Base-by-base conservation (phyloP, 1,140 invertebrate species). In the Cydia amplana region DNA sequence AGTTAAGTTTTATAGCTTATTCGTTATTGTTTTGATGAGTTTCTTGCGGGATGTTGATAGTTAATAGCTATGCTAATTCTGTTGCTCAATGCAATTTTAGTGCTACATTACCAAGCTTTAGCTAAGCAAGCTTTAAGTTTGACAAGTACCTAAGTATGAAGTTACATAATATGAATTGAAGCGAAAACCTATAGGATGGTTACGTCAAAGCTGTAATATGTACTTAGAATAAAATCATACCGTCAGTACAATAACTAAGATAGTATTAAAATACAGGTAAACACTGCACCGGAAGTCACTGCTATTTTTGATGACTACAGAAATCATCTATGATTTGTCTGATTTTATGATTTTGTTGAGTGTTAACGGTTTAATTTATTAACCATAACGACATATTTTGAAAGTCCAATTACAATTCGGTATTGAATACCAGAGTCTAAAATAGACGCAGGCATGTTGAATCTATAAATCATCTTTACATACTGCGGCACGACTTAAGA, bases 401-500 rank as follows among this genome's bases (percentile, higher is more conserved):
- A 70, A 70, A 40, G 1, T 40, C 16, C 43, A 67, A 28, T 64
- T 25, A 64, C 49, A 51, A 16, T 55, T 70, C 32, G 65, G 32
- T 12, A 43, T 70, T 70, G 65, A 18, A 70, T n/a, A 36, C 32
- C 18, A 25, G 0, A n/a, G 64, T 70, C 28, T 10, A 70, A 70
- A 36, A 70, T 70, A 70, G 70, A 60, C 32, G 40, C 73, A 63
- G 74, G 63, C 76, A 82, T 73, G 75, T 49, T 77, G 73, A 23
- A 72, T 14, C 74, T 63, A 81, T 83, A 79, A 78, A 82, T 83
- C 82, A 83, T 82, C 43, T 64, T 28, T 73, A 72, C 60, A 72
- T 73, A 64, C 49, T 32, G 49, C 16, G 32, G 40, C 60, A 60
- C 67, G 74, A 28, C 49, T 75, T 65, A 74, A 74, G 72, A 23